Conservation (phyloP, 1,140 invertebrate genomes). For the Coenobita brevimanus region DNA sequence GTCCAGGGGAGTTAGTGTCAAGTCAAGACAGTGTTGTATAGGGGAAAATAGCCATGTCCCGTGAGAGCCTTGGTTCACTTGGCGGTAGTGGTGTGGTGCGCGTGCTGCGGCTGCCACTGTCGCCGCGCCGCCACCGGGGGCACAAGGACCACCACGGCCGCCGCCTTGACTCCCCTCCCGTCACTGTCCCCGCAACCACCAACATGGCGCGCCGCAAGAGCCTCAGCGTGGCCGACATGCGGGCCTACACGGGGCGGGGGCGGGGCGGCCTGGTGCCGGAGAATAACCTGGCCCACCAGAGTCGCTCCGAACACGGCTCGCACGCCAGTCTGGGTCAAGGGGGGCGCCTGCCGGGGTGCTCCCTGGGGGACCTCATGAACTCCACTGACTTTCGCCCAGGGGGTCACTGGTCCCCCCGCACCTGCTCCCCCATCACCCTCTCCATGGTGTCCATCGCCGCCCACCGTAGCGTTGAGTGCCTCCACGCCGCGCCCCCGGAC, state of each 20-base stretch:
- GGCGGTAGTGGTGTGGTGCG: too few species aligned
- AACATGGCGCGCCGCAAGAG: conserved; percentile 58
- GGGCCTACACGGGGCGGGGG: conserved; percentile 2
- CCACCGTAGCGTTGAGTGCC: conserved; percentile 37
- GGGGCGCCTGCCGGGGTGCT: conserved; percentile 3
- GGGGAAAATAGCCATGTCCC: too few species aligned
- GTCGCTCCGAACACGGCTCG: conserved; percentile 41
- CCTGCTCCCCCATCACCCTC: conserved; percentile 62
- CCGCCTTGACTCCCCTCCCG: too few species aligned
- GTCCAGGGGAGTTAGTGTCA: too few species aligned
- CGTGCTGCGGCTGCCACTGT: too few species aligned
- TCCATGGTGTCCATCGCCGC: conserved; percentile 52
- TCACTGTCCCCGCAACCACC: background rate
- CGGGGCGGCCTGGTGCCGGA: conserved; percentile 46
- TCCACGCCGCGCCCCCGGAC: conserved; percentile 12
- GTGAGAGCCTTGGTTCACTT: too few species aligned
- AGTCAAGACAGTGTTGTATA: too few species aligned
- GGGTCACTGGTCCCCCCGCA: conserved; percentile 44
- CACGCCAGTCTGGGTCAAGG: conserved; percentile 33
- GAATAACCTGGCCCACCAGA: conserved; percentile 53
- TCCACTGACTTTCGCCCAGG: conserved; percentile 53
- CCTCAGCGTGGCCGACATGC: conserved; percentile 60
- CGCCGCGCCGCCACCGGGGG: too few species aligned
- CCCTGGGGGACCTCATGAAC: conserved; percentile 63
- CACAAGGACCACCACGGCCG: too few species aligned